Evolutionary conservation across 1,140 invertebrate genomes (phyloP).

Genomic region (Heterodera carotae): DNA sequence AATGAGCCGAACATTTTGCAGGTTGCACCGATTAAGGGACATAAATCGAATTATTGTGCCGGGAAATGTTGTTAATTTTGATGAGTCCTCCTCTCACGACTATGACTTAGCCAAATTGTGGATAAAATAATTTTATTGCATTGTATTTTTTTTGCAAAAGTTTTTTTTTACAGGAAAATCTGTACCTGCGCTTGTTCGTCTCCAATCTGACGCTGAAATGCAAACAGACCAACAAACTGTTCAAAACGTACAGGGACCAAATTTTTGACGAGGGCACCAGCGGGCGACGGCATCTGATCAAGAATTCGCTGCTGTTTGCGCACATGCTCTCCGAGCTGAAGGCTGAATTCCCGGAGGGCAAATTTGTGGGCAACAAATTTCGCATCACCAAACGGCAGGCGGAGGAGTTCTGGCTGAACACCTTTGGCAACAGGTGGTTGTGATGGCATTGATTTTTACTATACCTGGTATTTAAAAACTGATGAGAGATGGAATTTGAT

Average conservation of each 20-base stretch:
- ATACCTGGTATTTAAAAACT: too few species aligned
- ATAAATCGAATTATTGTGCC: too few species aligned
- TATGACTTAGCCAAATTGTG: too few species aligned
- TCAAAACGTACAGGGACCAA: constrained; percentile 95
- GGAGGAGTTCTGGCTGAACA: constrained; percentile 93
- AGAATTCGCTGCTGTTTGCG: constrained; percentile 96
- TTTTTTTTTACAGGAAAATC: constrained; percentile 73
- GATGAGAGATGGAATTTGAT: too few species aligned
- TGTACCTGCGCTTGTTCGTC: constrained; percentile 95
- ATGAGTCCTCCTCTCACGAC: too few species aligned
- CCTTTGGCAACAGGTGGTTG: constrained; percentile 90
- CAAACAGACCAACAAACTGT: constrained; percentile 84
- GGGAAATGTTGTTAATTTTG: too few species aligned
- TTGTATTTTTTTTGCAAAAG: too few species aligned
- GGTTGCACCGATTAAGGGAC: not conserved
- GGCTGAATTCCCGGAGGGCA: constrained; percentile 90
- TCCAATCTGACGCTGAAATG: constrained; percentile 69
- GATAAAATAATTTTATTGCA: too few species aligned
- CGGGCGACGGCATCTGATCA: constrained; percentile 91
- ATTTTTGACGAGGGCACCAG: constrained; percentile 97
- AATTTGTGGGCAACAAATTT: constrained; percentile 93
- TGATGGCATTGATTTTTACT: constrained; percentile 71
- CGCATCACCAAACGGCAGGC: constrained; percentile 98
- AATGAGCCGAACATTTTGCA: constrained; percentile 77
- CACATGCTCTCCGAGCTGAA: constrained; percentile 99